Evolutionary conservation across 2,113 vertebrate species (phyloP).

Genomic region (Propithecus coquereli): DNA sequence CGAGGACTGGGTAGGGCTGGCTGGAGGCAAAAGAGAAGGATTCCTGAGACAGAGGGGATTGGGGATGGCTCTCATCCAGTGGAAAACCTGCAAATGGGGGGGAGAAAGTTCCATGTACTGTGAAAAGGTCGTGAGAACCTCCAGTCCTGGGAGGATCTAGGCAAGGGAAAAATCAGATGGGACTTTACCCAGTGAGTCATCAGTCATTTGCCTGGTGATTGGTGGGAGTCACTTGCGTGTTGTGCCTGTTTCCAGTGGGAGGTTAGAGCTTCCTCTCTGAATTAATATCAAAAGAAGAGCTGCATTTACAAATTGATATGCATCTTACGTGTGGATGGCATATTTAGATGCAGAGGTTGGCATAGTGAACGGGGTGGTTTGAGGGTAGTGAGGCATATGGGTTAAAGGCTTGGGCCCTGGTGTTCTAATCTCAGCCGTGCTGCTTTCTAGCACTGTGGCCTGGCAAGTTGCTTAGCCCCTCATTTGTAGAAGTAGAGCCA

Average conservation of each 20-base stretch:
- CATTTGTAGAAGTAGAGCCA: not conserved
- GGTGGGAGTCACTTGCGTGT: not conserved
- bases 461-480: not conserved
- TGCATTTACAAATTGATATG: not conserved
- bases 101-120: not conserved
- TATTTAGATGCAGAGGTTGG: not conserved
- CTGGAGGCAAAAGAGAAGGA: not conserved
- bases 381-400: not conserved
- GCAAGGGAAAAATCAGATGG: not conserved
- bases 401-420: not conserved
- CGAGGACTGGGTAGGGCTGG: not conserved
- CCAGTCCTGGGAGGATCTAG: not conserved
- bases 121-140: not conserved
- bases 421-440: not conserved
- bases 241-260: not conserved
- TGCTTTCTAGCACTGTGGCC: not conserved
- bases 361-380: not conserved
- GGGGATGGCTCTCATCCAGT: not conserved
- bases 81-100: conserved; percentile 18
- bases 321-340: not conserved
- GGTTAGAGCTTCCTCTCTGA: not conserved
- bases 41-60: not conserved
- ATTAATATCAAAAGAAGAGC: not conserved
- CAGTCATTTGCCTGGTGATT: not conserved
- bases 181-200: not conserved